A percentile compares a stretch with the other conserved stretches of the same genome.
Evolutionary conservation across 2,888 invertebrate genomes (phyloP).

Genomic region (Parnassius glacialis): DNA sequence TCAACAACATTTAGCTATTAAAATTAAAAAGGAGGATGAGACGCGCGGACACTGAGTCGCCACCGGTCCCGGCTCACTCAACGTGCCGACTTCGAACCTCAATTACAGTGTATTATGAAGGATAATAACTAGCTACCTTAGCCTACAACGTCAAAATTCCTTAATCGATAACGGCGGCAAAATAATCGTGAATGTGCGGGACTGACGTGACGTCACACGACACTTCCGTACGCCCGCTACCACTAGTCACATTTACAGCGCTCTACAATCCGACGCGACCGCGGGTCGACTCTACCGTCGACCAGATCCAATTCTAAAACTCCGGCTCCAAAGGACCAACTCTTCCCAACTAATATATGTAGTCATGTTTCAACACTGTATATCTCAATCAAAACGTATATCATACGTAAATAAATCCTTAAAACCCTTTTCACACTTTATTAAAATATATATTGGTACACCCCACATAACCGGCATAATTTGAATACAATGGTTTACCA

Average conservation of each 20-base stretch:
- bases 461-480: no score
- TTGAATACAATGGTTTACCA: no score
- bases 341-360: neutral
- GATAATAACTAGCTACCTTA: constrained; percentile 67
- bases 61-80: constrained; percentile 28
- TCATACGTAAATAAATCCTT: no score
- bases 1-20: constrained; percentile 80
- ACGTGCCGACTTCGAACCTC: constrained; percentile 29
- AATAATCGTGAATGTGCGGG: constrained; percentile 36
- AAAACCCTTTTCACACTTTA: no score
- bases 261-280: neutral
- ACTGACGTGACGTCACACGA: constrained; percentile 27
- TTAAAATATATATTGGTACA: no score
- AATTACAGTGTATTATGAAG: constrained; percentile 41
- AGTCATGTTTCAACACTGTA: constrained; percentile 16
- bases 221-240: constrained; percentile 23
- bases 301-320: neutral
- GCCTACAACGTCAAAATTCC: constrained; percentile 62
- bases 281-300: neutral
- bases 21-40: constrained; percentile 67
- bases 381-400: neutral
- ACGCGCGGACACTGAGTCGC: constrained; percentile 38
- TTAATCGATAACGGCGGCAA: constrained; percentile 51
- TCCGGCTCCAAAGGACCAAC: constrained; percentile 17
- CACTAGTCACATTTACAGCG: constrained; percentile 9